phyloP scores from a whole-genome alignment of 2,888 invertebrate species.

The Macrophya annulata region DNA sequence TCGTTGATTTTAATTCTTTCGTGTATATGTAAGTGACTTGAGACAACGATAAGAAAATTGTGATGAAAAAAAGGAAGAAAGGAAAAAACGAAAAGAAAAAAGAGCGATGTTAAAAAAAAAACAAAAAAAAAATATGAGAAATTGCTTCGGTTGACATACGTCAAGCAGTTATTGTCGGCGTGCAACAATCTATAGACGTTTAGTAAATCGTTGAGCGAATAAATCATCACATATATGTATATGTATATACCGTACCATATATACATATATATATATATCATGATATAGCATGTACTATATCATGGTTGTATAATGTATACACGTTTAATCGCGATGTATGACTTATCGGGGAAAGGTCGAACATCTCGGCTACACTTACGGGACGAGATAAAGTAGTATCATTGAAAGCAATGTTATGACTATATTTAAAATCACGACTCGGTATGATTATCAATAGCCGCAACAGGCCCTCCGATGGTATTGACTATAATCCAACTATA shows the following conservation, averaged over 20 bases:
- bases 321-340: conserved; percentile 66
- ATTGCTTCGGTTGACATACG: not conserved
- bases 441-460: conserved; percentile 29
- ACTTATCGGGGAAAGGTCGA: conserved; percentile 77
- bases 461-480: not conserved
- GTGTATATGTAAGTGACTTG: not conserved
- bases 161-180: conserved; percentile 15
- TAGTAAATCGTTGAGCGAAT: conserved; percentile 5
- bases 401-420: conserved; percentile 73
- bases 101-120: not conserved
- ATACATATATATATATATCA: not conserved
- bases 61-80: not conserved
- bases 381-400: conserved; percentile 73
- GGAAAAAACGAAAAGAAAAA: not conserved
- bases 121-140: not conserved
- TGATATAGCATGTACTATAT: not conserved
- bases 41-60: not conserved
- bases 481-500: not conserved
- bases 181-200: conserved; percentile 27
- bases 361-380: conserved; percentile 76
- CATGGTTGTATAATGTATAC: conserved; percentile 33
- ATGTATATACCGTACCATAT: not conserved
- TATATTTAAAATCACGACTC: conserved; percentile 71
- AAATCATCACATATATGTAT: not conserved
- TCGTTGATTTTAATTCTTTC: conserved; percentile 3